Base-by-base conservation (phyloP, 2,113 vertebrate genomes). In the Oryzias melastigma region DNA sequence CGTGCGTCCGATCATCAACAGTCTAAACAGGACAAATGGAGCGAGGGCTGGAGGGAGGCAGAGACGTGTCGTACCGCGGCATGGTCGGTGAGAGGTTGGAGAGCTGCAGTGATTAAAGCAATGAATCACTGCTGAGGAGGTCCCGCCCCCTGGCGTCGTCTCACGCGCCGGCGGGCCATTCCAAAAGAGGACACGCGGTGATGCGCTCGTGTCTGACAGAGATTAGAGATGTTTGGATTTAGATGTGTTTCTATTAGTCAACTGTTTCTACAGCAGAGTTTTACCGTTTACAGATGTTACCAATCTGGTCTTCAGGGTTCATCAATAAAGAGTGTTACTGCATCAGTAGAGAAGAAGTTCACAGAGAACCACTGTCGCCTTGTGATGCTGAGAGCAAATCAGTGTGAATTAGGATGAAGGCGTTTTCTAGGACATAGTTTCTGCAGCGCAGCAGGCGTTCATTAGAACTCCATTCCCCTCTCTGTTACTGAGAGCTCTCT, bases 71-170 rank as follows among this genome's bases (percentile, higher is more conserved):
- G 82, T 69, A 79, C 41, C 48, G 63, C 58, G 80, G 62, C 63
- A 67, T 60, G 66, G 65, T 67, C 62, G 65, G 71, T 74, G 58
- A 81, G 51, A 78, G 74, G 73, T 69, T 79, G 76, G 65, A 81
- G 76, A 85, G 71, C 48, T 58, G 15, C 55, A 71, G 72, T 74
- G 86, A 88, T 89, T 88, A 89, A 89, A 89, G 79, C 73, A 73
- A 86, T 89, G 85, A 87, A 88, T 89, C 88, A 88, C 66, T 49
- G 35, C 57, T 7, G 57, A 52, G 58, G 72, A 61, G 71, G 75
- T 73, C 73, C 76, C 45, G 77, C 73, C 68, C 41, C 65, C 40
- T 35, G 59, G 71, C 62, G 45, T 78, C 81, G 75, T 81, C 58
- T 74, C 65, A 62, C 62, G 18, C 58, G 3, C 68, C 62, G 61